A percentile compares a stretch with the other conserved stretches of the same genome.
Evolutionary conservation across 2,797 vertebrate genomes (phyloP).

Genomic region (Malurus leucopterus): DNA sequence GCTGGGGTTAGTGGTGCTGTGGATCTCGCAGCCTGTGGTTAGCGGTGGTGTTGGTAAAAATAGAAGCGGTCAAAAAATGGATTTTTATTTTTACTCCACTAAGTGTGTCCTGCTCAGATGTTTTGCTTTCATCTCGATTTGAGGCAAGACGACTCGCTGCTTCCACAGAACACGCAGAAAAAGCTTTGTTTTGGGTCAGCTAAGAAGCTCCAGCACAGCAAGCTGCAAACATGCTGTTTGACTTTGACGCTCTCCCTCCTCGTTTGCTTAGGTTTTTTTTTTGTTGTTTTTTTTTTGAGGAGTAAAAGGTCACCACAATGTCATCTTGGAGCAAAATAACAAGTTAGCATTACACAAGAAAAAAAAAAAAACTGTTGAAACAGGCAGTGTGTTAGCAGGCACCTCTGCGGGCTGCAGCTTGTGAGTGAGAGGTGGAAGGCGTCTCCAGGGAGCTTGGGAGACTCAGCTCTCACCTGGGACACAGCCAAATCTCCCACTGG

Average conservation of each 20-base stretch:
- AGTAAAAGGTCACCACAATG: background rate
- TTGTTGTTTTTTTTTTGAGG: background rate
- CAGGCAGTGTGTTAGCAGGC: background rate
- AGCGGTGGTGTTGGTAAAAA: background rate
- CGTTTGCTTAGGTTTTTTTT: background rate
- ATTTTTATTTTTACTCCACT: slow-evolving; percentile 42
- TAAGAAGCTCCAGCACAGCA: background rate
- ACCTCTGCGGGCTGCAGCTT: background rate
- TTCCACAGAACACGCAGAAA: background rate
- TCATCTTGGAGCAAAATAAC: background rate
- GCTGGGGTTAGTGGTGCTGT: slow-evolving; percentile 51
- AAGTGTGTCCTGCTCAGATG: slow-evolving; percentile 23
- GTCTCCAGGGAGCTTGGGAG: rapidly evolving
- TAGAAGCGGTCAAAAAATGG: slow-evolving; percentile 41
- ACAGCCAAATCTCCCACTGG: background rate
- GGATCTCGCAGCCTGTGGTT: slow-evolving; percentile 14
- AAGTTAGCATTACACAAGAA: background rate
- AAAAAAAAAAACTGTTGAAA: background rate
- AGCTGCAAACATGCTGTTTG: background rate
- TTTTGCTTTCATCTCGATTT: background rate
- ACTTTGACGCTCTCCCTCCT: background rate
- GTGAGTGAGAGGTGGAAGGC: rapidly evolving
- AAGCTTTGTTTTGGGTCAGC: slow-evolving; percentile 19
- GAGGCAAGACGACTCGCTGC: background rate
- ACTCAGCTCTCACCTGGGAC: background rate